Base-by-base conservation (phyloP, 2,113 vertebrate genomes). In the Aramus guarauna region DNA sequence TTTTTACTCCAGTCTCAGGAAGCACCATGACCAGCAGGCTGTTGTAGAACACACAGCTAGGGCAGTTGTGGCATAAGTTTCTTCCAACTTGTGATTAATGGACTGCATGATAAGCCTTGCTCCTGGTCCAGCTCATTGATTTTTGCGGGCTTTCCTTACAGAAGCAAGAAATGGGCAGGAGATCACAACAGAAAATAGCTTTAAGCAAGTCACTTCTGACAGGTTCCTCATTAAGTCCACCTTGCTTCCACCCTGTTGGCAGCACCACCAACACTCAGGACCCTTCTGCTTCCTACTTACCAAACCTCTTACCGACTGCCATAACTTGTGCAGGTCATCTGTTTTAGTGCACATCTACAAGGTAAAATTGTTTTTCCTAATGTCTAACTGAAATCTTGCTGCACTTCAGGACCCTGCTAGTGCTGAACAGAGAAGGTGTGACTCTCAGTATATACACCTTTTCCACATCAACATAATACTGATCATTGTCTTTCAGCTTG, bases 241-340 rank as follows among this genome's bases (percentile, higher is more conserved):
- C 18, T 13, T 53, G 52, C 52, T 84, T 43, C 16, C 24, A 55
- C 18, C 10, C 12, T 76, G 43, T 1, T 69, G 34, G 15, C 34
- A 55, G 5, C n/a, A 64, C 20, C 0, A 1, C 19, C 30, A 76
- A 39, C 6, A 5, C 12, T 72, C 23, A 15, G 32, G 14, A 10
- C 9, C 30, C 30, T 64, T 73, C 66, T 52, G 34, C 26, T 87
- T 93, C 52, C 64, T 81, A 4, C n/a, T 74, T 60, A 59, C 9
- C 39, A 41, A 71, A 67, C 6, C 7, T 69, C 30, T 72, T 85
- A 18, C 23, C 41, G 29, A 15, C 30, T 85, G 11, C 19, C 11
- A 6, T 50, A 68, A 43, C 7, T 39, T 39, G 32, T 27, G 5
- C 43, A 47, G 34, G 11, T 45, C 43, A 43, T 30, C 7, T 23